These are phyloP conservation scores for Drosophila carrolli DNA, from an alignment of 1,140 invertebrate species.

Conservation along the genomic window DNA sequence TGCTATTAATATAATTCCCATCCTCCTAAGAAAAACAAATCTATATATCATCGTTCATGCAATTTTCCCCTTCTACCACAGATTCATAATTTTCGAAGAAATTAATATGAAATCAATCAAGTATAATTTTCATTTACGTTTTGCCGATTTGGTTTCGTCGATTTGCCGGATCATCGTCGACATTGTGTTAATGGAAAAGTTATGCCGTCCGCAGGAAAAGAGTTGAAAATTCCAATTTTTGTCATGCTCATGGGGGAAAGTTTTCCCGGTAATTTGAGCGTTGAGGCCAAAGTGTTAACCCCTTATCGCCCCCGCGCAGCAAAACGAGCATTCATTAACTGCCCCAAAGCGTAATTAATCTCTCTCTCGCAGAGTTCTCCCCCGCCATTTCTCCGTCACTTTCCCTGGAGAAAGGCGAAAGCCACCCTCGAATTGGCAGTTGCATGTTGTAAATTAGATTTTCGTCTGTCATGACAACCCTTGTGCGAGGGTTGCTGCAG, in stretches of 20 bases:
- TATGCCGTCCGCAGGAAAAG: constrained; percentile 25
- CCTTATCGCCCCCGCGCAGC: constrained; percentile 56
- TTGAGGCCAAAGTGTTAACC: constrained; percentile 58
- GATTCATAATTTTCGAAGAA: constrained; percentile 67
- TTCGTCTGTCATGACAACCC: constrained; percentile 79
- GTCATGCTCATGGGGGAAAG: constrained; percentile 62
- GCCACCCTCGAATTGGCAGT: constrained; percentile 53
- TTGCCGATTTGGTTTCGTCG: constrained; percentile 21
- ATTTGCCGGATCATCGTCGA: constrained; percentile 55
- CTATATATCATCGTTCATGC: constrained; percentile 51
- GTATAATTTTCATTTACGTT: constrained; percentile 62
- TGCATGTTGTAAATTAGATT: constrained; percentile 82
- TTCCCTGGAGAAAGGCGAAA: constrained; percentile 1
- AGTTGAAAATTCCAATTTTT: constrained; percentile 59
- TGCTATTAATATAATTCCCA: not conserved
- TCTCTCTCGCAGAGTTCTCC: constrained; percentile 19
- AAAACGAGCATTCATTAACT: constrained; percentile 71
- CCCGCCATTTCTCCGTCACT: not conserved
- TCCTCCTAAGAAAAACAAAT: constrained; percentile 11
- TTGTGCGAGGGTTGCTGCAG: constrained; percentile 48
- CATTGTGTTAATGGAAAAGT: constrained; percentile 69
- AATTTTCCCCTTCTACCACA: constrained; percentile 1
- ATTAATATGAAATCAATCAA: constrained; percentile 81
- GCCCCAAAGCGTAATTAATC: constrained; percentile 72
- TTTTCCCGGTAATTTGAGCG: constrained; percentile 73